Evolutionary conservation across 1,140 invertebrate genomes (phyloP).

Genomic region (Drosophila pallidifrons): DNA sequence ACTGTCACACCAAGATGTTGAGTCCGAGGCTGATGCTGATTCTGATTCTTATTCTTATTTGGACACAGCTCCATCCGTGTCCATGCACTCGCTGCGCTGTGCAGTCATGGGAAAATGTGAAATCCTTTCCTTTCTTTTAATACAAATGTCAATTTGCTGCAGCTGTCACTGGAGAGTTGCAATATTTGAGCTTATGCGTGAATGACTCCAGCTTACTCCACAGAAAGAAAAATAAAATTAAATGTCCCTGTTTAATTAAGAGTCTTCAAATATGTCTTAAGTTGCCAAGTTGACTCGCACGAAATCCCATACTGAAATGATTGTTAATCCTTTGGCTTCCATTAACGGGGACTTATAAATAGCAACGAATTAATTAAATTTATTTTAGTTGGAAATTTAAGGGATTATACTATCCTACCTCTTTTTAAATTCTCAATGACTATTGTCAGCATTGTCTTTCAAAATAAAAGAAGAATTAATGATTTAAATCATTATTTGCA

Average conservation of each 20-base stretch:
- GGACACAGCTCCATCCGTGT: neutral
- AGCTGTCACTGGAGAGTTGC: slow-evolving; percentile 70
- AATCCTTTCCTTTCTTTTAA: slow-evolving; percentile 31
- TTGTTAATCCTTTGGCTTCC: too few relatives aligned
- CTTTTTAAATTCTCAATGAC: too few relatives aligned
- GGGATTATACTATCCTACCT: too few relatives aligned
- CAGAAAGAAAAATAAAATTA: slow-evolving; percentile 60
- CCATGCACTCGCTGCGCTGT: neutral
- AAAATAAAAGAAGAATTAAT: too few relatives aligned
- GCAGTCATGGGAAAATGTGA: slow-evolving; percentile 5
- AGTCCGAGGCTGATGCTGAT: slow-evolving; percentile 34
- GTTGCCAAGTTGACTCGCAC: too few relatives aligned
- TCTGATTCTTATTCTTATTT: slow-evolving; percentile 38
- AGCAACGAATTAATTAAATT: too few relatives aligned
- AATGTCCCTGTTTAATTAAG: slow-evolving; percentile 67
- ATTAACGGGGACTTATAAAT: too few relatives aligned
- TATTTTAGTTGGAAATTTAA: too few relatives aligned
- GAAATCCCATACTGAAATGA: too few relatives aligned
- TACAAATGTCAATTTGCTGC: slow-evolving; percentile 76
- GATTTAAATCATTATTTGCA: too few relatives aligned
- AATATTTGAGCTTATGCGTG: slow-evolving; percentile 70
- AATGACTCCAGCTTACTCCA: slow-evolving; percentile 33
- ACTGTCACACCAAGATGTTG: slow-evolving; percentile 62
- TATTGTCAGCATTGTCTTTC: too few relatives aligned
- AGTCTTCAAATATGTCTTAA: slow-evolving; percentile 23